Conservation (phyloP, 2,113 vertebrate species). For the Onychorhynchus coronatus region DNA sequence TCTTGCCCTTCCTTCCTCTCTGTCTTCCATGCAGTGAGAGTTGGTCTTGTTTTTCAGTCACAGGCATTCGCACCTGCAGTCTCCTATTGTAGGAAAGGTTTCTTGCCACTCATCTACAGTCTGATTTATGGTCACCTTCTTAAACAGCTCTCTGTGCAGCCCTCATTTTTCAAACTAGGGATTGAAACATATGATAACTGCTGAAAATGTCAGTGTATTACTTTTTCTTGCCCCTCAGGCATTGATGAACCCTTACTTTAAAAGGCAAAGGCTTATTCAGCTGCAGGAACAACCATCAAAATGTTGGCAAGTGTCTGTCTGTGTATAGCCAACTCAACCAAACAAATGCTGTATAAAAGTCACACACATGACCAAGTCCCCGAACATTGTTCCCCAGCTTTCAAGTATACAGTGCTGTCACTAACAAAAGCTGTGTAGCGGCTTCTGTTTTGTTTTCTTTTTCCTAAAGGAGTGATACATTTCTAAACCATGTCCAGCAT, state of each 20-base stretch:
- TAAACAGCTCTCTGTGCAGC: background rate
- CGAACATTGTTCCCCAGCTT: background rate
- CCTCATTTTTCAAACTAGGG: background rate
- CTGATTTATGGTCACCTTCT: background rate
- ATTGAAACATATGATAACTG: background rate
- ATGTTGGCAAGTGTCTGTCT: background rate
- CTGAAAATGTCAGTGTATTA: background rate
- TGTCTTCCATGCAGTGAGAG: background rate
- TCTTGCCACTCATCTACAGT: rapidly evolving
- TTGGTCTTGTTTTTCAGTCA: background rate
- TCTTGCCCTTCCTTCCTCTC: background rate
- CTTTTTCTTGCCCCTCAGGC: background rate
- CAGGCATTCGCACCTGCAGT: background rate
- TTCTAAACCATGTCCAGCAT: background rate
- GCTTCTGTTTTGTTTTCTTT: background rate
- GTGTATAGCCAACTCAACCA: background rate
- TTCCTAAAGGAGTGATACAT: background rate
- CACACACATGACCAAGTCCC: rapidly evolving
- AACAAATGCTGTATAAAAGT: background rate
- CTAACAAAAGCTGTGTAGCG: background rate
- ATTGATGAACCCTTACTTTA: background rate
- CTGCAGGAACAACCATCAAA: background rate
- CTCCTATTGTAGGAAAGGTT: background rate
- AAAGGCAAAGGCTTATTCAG: background rate
- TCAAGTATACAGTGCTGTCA: background rate